Percentiles rank a stretch among this genome's conserved stretches.
phyloP scores from a whole-genome alignment of 2,113 vertebrate genomes.

The Dascyllus trimaculatus region DNA sequence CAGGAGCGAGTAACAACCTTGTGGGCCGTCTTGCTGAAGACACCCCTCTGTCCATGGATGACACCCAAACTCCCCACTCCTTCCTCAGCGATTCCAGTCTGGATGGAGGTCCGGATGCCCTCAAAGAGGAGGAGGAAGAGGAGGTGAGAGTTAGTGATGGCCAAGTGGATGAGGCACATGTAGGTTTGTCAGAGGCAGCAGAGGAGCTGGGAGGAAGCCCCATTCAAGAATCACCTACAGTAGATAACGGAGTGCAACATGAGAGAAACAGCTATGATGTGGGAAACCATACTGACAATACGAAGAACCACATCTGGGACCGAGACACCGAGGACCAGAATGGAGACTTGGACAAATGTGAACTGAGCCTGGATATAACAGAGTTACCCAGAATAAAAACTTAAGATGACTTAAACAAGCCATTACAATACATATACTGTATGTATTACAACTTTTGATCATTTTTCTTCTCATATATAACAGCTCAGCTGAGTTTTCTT shows the following conservation, averaged over 20 bases:
- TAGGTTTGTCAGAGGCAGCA: constrained; percentile 27
- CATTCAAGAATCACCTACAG: constrained; percentile 23
- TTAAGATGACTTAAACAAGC: constrained; percentile 48
- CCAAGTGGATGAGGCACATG: constrained; percentile 27
- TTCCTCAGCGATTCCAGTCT: constrained; percentile 84
- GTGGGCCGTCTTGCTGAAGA: constrained; percentile 34
- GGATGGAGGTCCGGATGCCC: constrained; percentile 69
- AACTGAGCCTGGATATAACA: constrained; percentile 63
- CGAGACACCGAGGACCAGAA: constrained; percentile 50
- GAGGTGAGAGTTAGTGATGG: constrained; percentile 34
- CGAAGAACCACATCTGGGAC: constrained; percentile 51
- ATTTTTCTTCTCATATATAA: constrained; percentile 5
- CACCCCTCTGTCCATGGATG: constrained; percentile 62
- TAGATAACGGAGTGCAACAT: constrained; percentile 35
- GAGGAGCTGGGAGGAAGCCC: constrained; percentile 11
- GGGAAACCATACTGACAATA: constrained; percentile 34
- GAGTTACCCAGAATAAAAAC: constrained; percentile 73
- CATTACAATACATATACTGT: constrained; percentile 49
- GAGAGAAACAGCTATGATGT: constrained; percentile 43
- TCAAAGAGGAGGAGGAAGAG: constrained; percentile 73
- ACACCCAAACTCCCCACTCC: constrained; percentile 70
- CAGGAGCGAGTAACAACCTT: constrained; percentile 34
- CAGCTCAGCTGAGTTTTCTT: constrained; percentile 11
- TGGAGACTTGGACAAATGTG: constrained; percentile 70
- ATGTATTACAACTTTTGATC: constrained; percentile 40